Percentiles rank a stretch among this genome's conserved stretches.
Conservation (phyloP, 92 coral and sea anemone genomes). For the Scolanthus callimorphus region DNA sequence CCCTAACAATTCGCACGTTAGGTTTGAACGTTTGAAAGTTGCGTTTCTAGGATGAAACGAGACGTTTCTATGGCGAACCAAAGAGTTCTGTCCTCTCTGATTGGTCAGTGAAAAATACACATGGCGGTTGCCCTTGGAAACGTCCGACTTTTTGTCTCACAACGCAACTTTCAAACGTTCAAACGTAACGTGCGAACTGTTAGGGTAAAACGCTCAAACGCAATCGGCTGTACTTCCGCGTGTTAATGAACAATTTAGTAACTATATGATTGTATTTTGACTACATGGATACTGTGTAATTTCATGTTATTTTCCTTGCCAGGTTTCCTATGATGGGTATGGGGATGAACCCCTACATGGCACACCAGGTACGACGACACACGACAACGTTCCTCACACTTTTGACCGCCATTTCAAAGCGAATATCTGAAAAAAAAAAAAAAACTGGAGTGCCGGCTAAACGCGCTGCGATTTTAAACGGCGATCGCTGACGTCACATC, state of each 20-base stretch:
- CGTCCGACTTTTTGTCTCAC: not conserved
- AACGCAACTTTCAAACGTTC: not conserved
- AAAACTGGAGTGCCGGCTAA: not conserved
- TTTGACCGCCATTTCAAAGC: not conserved
- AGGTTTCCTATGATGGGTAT: constrained; percentile 60
- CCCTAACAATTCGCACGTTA: too few species aligned
- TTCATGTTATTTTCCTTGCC: not conserved
- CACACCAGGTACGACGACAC: constrained; percentile 38
- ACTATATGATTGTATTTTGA: not conserved
- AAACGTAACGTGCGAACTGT: too few species aligned
- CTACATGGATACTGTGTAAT: not conserved
- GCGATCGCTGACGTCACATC: not conserved
- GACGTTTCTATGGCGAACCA: too few species aligned
- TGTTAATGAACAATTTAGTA: not conserved
- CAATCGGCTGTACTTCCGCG: too few species aligned
- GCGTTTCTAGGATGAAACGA: too few species aligned
- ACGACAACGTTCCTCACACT: not conserved
- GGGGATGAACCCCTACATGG: constrained; percentile 39
- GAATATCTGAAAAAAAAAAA: too few species aligned
- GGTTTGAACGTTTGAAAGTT: too few species aligned
- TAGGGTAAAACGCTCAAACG: too few species aligned
- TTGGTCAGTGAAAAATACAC: not conserved
- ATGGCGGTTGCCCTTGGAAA: not conserved
- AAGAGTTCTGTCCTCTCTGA: too few species aligned
- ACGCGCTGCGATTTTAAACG: not conserved